Evolutionary conservation across 2,113 vertebrate genomes (phyloP), one percentile per base, ranked within the genome.

Genomic region (Athene cunicularia): DNA sequence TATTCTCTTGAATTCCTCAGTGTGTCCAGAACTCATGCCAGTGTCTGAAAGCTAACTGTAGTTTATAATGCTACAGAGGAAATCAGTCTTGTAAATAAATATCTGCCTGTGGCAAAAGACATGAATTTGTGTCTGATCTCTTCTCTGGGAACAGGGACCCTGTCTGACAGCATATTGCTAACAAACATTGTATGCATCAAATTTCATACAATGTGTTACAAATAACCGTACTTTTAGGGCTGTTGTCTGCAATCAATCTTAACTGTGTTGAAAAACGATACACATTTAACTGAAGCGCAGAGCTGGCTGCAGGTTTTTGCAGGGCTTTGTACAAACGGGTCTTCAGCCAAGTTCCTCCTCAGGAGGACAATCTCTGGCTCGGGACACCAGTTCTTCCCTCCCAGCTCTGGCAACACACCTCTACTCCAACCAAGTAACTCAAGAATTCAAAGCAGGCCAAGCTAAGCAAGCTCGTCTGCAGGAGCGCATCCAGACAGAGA

Each of bases 361-460:
- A 96, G 70, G 88, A 95, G 66, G 91, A 93, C 91, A 94, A 95
- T 93, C 91, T 84, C 71, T 97, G 95, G 96, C 95, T 94, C 86
- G 39, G 41, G 66, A 80, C 74, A 91, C 9, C 35, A 79, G 24
- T 47, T 90, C 89, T 95, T 95, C 82, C 58, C 67, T 88, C 89
- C 66, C 73, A 93, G 75, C 49, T 66, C 86, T 96, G 93, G 96
- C 91, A 96, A 88, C 27, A 82, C 73, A 94, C 86, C 77, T 93
- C 93, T 52, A 86, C 83, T 97, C 47, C 60, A 91, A 91, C 73
- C 87, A 91, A 93, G 82, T 76, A 97, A 95, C 55, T 74, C 45
- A 85, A 87, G 50, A 94, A 95, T 73, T 87, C 67, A 91, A 93
- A 94, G 41, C n/a, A 91, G 84, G 84, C 89, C 93, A 95, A 94